Percentiles rank a stretch among this genome's conserved stretches.
Evolutionary conservation across 2,888 invertebrate genomes (phyloP).

Genomic region (Ligdia adustata): DNA sequence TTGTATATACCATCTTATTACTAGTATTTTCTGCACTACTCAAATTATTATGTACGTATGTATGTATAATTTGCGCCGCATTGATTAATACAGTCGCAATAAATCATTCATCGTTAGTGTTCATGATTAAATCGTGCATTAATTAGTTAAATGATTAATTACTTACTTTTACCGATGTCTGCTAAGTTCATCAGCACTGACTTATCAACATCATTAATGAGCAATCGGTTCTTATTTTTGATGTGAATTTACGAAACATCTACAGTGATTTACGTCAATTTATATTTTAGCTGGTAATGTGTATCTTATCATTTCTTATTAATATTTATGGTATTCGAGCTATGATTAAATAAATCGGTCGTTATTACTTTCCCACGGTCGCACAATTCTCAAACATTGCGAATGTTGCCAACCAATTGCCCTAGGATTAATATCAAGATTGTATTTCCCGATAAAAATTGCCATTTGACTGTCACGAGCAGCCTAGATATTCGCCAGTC

Average conservation of each 20-base stretch:
- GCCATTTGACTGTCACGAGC: conserved; percentile 26
- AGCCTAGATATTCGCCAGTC: conserved; percentile 28
- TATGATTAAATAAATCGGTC: too few relatives aligned
- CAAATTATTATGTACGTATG: too few relatives aligned
- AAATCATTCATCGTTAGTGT: not conserved
- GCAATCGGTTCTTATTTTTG: conserved; percentile 5
- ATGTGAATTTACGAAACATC: too few relatives aligned
- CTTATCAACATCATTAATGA: too few relatives aligned
- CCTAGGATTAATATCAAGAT: conserved; percentile 12
- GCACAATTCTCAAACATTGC: conserved; percentile 10
- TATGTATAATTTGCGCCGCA: not conserved
- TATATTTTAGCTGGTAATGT: too few relatives aligned
- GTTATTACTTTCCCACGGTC: too few relatives aligned
- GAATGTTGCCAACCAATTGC: conserved; percentile 2
- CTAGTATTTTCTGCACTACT: too few relatives aligned
- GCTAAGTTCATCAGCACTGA: conserved; percentile 16
- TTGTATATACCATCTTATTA: too few relatives aligned
- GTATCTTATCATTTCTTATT: too few relatives aligned
- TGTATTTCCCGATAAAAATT: conserved; percentile 10
- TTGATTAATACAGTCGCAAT: not conserved
- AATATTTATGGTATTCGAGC: too few relatives aligned
- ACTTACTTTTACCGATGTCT: conserved; percentile 7
- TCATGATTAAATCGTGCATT: conserved; percentile 2
- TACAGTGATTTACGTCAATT: too few relatives aligned
- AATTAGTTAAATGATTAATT: conserved; percentile 13